phyloP scores from a whole-genome alignment of 2,797 vertebrate genomes.

The Malacoraja senta region DNA sequence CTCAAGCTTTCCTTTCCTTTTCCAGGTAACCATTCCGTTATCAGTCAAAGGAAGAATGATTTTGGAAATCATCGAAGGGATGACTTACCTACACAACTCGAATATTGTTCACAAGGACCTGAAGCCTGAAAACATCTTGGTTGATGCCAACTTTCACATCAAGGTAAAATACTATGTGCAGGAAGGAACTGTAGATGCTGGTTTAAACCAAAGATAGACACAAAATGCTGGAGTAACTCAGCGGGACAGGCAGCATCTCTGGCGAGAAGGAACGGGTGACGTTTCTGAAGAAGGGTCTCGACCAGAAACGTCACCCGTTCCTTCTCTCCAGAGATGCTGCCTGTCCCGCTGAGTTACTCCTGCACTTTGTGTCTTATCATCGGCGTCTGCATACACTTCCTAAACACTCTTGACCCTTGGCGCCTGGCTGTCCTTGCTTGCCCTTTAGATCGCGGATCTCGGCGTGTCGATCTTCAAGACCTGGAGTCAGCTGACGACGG shows the following conservation, averaged over 20 bases:
- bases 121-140: conserved; percentile 90
- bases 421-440: not conserved
- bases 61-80: conserved; percentile 81
- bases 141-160: conserved; percentile 82
- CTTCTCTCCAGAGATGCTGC: too few species aligned
- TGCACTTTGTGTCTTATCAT: too few species aligned
- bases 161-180: conserved; percentile 64
- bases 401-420: not conserved
- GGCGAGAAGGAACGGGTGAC: too few species aligned
- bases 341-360: too few species aligned
- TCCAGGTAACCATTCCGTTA: conserved; percentile 68
- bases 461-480: conserved; percentile 78
- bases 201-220: too few species aligned
- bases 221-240: too few species aligned
- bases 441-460: conserved; percentile 84
- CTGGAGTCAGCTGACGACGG: conserved; percentile 82
- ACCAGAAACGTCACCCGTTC: too few species aligned
- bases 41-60: conserved; percentile 83
- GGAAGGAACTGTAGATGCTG: too few species aligned
- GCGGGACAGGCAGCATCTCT: too few species aligned
- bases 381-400: not conserved
- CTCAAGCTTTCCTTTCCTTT: conserved; percentile 20
- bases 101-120: conserved; percentile 86
- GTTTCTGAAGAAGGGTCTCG: too few species aligned
- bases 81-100: conserved; percentile 78